Evolutionary conservation across 2,888 invertebrate genomes (phyloP).

Genomic region (Cosmia pyralina): DNA sequence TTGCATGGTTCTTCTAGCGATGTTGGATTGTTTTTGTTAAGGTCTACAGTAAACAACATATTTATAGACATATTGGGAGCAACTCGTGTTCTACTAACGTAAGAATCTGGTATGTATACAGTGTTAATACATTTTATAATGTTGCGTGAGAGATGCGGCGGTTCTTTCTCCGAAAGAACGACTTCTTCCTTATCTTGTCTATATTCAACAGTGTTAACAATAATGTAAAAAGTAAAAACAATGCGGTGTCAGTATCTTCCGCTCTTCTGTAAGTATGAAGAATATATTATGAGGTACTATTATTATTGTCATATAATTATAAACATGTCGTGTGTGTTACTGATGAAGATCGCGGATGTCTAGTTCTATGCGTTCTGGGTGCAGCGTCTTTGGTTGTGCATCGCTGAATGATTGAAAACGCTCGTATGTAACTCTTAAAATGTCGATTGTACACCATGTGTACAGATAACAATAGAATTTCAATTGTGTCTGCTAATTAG

Average conservation of each 20-base stretch:
- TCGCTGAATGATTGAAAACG: background rate
- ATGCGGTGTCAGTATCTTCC: background rate
- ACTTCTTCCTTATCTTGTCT: constrained; percentile 13
- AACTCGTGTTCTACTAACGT: background rate
- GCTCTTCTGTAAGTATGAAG: constrained; percentile 21
- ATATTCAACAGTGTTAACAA: constrained; percentile 13
- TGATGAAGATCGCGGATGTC: constrained; percentile 5
- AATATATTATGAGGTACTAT: background rate
- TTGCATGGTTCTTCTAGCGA: constrained; percentile 57
- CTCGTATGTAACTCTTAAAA: background rate
- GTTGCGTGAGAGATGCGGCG: background rate
- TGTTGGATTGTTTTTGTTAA: constrained; percentile 25
- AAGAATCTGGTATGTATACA: constrained; percentile 23
- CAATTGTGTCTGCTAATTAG: too few species aligned
- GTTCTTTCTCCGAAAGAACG: constrained; percentile 1
- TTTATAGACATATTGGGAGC: constrained; percentile 37
- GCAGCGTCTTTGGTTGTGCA: background rate
- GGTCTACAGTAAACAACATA: constrained; percentile 29
- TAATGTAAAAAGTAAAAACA: constrained; percentile 17
- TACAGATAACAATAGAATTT: too few species aligned
- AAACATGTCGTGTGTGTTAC: background rate
- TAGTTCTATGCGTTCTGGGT: background rate
- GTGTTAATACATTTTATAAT: background rate
- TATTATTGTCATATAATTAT: background rate
- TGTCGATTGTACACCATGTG: too few species aligned